phyloP scores from a whole-genome alignment of 2,113 vertebrate genomes.

The Hemicordylus capensis region DNA sequence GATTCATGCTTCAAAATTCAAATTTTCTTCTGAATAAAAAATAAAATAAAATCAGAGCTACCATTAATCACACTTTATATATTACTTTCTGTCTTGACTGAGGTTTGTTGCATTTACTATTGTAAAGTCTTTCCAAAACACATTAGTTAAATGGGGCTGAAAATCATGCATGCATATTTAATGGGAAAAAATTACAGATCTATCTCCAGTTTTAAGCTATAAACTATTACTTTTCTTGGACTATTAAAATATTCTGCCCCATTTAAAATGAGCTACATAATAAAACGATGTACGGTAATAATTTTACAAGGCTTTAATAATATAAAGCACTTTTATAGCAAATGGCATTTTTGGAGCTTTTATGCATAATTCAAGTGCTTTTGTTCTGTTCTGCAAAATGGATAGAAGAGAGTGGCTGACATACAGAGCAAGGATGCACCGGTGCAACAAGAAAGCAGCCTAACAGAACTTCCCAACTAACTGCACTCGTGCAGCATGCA shows the following conservation, averaged over 20 bases:
- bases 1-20: constrained; percentile 64
- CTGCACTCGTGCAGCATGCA: too few relatives aligned
- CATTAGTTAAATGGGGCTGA: constrained; percentile 76
- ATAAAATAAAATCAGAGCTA: constrained; percentile 47
- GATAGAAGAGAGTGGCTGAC: constrained; percentile 47
- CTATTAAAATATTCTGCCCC: constrained; percentile 74
- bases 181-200: constrained; percentile 64
- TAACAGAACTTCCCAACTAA: too few relatives aligned
- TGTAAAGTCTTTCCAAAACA: constrained; percentile 75
- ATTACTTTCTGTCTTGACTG: constrained; percentile 62
- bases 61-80: constrained; percentile 59
- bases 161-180: constrained; percentile 77
- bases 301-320: constrained; percentile 69
- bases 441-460: too few relatives aligned
- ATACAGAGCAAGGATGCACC: constrained; percentile 23
- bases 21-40: constrained; percentile 57
- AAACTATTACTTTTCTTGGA: constrained; percentile 69
- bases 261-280: constrained; percentile 73
- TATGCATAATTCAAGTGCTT: constrained; percentile 58
- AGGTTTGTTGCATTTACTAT: constrained; percentile 72
- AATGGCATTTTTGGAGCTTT: constrained; percentile 56
- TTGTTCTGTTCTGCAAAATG: constrained; percentile 40
- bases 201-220: constrained; percentile 68
- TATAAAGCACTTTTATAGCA: constrained; percentile 62
- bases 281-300: constrained; percentile 70